Conservation (phyloP, 2,113 vertebrate genomes). For the Capricornis sumatraensis region DNA sequence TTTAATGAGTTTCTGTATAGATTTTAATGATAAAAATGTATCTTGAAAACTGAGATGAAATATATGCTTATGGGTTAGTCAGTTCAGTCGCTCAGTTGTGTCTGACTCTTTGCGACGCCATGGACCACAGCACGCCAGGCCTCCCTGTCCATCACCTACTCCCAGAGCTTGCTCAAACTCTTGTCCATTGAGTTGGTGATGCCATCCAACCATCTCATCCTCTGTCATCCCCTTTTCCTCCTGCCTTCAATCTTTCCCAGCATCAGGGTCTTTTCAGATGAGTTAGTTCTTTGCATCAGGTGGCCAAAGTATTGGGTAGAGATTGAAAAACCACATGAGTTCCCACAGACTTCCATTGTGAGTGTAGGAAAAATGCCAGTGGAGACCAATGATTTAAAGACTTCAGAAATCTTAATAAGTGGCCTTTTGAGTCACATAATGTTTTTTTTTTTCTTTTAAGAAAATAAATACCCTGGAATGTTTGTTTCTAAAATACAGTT, state of each 20-base stretch:
- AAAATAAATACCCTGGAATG: not conserved
- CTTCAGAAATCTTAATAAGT: not conserved
- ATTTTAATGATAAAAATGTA: slow-evolving; percentile 13
- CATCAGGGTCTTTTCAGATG: not conserved
- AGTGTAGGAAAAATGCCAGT: not conserved
- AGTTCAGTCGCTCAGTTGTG: accelerated
- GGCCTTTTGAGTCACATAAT: not conserved
- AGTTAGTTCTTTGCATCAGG: not conserved
- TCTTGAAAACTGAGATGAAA: slow-evolving; percentile 19
- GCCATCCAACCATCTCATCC: not conserved
- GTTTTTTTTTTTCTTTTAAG: not conserved
- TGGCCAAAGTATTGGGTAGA: not conserved
- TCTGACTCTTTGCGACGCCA: accelerated
- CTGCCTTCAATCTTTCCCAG: not conserved
- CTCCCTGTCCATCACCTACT: not conserved
- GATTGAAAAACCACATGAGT: not conserved
- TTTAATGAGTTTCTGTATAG: not conserved
- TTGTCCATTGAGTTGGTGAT: not conserved
- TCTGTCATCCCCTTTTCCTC: not conserved
- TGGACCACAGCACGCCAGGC: not conserved
- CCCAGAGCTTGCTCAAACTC: accelerated
- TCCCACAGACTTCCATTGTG: not conserved
- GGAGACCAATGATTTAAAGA: not conserved
- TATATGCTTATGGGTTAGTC: not conserved
- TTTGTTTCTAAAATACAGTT: not conserved